Base-by-base conservation (phyloP, 1,140 invertebrate genomes). In the Dysdera silvatica region DNA sequence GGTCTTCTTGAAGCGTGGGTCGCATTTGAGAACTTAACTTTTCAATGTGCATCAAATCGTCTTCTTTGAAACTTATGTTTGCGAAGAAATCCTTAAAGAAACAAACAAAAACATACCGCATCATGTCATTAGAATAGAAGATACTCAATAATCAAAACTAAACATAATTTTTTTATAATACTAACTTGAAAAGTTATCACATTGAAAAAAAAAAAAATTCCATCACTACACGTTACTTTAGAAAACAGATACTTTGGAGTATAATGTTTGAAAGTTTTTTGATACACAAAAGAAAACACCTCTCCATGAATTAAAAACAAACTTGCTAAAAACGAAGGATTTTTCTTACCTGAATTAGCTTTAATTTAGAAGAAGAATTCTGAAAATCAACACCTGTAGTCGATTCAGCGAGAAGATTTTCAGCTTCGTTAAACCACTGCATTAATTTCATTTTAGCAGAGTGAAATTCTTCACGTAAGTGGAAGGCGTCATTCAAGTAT, bases 381-480 rank as follows among this genome's bases (percentile, higher is more conserved):
- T 89, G 86, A 73, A 91, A 93, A 73, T 95, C 88, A 24, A 91
- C 84, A 37, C 89, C 91, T 66, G 87, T 84, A 70, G 89, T 87
- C 61, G 85, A 83, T 67, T 84, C 84, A 65, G 86, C 82, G 7
- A 95, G 72, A 24, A 87, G 80, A 51, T 85, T 82, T 65, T 87
- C 85, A 3, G 91, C 90, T 69, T 91, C 88, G 64, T 85, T 83
- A 0, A 93, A 83, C 92, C 92, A 97, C 33, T 82, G 45, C 2
- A 49, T 45, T 8, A 66, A 28, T 29, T 45, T 52, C 16, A 56
- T 47, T 20, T 54, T 48, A 3, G 53, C 14, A 20, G 16, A 35
- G 16, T 61, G 43, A 14, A 56, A 66, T 35, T 66, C 53, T 52
- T 61, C 56, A 45, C 58, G 33, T 8, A 23, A 12, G 16, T 40